phyloP scores from a whole-genome alignment of 2,888 invertebrate species.

The Drosophila merina region DNA sequence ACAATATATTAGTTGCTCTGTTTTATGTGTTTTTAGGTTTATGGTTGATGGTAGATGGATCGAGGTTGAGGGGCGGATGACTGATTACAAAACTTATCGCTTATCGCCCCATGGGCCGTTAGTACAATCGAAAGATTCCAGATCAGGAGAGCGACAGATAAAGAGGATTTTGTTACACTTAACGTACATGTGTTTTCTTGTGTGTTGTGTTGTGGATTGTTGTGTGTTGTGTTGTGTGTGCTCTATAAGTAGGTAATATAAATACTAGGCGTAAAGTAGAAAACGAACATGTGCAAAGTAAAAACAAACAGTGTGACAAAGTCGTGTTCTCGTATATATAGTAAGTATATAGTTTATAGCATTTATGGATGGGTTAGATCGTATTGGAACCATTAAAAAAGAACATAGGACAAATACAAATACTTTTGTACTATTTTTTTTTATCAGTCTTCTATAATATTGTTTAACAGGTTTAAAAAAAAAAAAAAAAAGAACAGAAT shows the following conservation, averaged over 20 bases:
- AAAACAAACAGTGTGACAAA: slow-evolving; percentile 50
- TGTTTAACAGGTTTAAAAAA: slow-evolving; percentile 55
- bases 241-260: slow-evolving; percentile 46
- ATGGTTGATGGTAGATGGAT: slow-evolving; percentile 13
- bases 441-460: slow-evolving; percentile 28
- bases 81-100: slow-evolving; percentile 50
- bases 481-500: slow-evolving; percentile 28
- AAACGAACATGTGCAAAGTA: slow-evolving; percentile 53
- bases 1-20: slow-evolving; percentile 50
- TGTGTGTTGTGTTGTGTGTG: slow-evolving; percentile 28
- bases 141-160: slow-evolving; percentile 46
- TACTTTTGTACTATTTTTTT: slow-evolving; percentile 31
- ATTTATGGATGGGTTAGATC: slow-evolving; percentile 55
- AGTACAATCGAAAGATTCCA: slow-evolving; percentile 51
- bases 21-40: slow-evolving; percentile 26
- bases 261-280: slow-evolving; percentile 48
- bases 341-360: slow-evolving; percentile 29
- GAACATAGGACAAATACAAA: slow-evolving; percentile 67
- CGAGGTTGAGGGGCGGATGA: slow-evolving; percentile 32
- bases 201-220: slow-evolving; percentile 27
- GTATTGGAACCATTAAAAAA: slow-evolving; percentile 51
- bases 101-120: slow-evolving; percentile 46
- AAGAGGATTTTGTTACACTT: slow-evolving; percentile 44
- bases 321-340: slow-evolving; percentile 33
- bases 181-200: slow-evolving; percentile 47